Base-by-base conservation (phyloP, 2,888 invertebrate genomes). In the Pheosia tremula region DNA sequence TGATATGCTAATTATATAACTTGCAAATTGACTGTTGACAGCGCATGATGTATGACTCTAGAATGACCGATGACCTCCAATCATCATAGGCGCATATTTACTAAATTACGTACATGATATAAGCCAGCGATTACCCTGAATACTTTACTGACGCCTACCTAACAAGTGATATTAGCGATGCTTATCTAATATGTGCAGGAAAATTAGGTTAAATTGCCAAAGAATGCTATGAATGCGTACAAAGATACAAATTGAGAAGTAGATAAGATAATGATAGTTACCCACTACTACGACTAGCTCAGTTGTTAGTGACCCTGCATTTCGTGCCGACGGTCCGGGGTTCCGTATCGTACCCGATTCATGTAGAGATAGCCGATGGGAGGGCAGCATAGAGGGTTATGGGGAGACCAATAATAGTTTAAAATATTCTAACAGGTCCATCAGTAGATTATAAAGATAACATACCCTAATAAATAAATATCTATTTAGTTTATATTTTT, bases 61-160 rank as follows among this genome's bases (percentile, higher is more conserved):
- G 47, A 56, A 39, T 74, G 75, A 75, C 75, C 71, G 56, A 67
- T 78, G 79, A 82, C 78, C 83, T 70, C 70, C 24, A 62, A 60
- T 54, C 56, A 60, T 61, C 63, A 73, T 72, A 74, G 69, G 60
- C 61, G 59, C 67, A 63, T 59, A 61, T 64, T 66, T 65, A 72
- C 71, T 67, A 71, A 70, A 71, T 77, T 77, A 76, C 68, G 67
- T 66, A 68, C 69, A 76, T 82, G 78, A 84, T 77, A 82, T 85
- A 85, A 86, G 75, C 69, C 66, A 75, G 69, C 77, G 71, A 80
- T 77, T 82, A 80, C 68, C 85, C 85, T 76, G 76, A 85, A 85
- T 86, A 79, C 79, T 79, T 68, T 43, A 69, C 63, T 75, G 74
- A 70, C 74, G 69, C 73, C 71, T 69, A 67, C 67, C 8, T 64